Percentiles rank a stretch among this genome's conserved stretches.
These are phyloP conservation scores for Myripristis jacobus DNA, from an alignment of 2,797 vertebrate species.

Conservation along the genomic window DNA sequence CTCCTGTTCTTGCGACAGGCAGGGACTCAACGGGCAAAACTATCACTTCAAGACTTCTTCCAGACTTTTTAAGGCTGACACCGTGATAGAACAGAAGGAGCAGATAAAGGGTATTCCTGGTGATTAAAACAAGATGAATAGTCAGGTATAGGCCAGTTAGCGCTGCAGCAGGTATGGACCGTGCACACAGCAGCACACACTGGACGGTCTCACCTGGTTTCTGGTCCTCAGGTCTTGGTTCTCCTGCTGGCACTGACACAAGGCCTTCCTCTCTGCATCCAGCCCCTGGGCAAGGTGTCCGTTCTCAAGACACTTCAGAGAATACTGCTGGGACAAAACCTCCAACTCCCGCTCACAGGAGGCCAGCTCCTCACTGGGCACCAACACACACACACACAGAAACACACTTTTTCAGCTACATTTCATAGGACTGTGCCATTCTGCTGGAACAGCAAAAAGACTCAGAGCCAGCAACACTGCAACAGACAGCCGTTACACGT, in stretches of 20 bases:
- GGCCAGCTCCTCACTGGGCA: constrained; percentile 78
- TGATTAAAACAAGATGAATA: no score
- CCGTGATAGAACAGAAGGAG: background rate
- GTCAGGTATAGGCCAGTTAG: no score
- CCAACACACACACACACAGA: constrained; percentile 19
- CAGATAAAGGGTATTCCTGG: background rate
- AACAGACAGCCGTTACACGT: background rate
- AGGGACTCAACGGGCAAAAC: no score
- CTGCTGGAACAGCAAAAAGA: no score
- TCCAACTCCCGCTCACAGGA: constrained; percentile 78
- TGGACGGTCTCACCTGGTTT: constrained; percentile 74
- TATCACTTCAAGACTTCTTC: no score
- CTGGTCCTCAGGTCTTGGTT: constrained; percentile 79
- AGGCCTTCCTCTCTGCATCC: constrained; percentile 79
- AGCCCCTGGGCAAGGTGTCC: constrained; percentile 77
- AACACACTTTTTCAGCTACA: background rate
- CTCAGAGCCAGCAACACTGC: background rate
- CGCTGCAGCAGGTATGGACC: background rate
- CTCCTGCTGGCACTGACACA: constrained; percentile 81
- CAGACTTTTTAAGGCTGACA: no score
- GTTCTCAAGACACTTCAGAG: constrained; percentile 82
- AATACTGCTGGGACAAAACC: constrained; percentile 81
- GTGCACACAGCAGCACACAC: background rate
- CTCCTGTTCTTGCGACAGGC: no score
- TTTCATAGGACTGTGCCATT: no score